A percentile compares a stretch with the other conserved stretches of the same genome.
These are phyloP conservation scores for Tetraodon nigroviridis DNA, from an alignment of 2,113 vertebrate genomes.

Conservation along the genomic window DNA sequence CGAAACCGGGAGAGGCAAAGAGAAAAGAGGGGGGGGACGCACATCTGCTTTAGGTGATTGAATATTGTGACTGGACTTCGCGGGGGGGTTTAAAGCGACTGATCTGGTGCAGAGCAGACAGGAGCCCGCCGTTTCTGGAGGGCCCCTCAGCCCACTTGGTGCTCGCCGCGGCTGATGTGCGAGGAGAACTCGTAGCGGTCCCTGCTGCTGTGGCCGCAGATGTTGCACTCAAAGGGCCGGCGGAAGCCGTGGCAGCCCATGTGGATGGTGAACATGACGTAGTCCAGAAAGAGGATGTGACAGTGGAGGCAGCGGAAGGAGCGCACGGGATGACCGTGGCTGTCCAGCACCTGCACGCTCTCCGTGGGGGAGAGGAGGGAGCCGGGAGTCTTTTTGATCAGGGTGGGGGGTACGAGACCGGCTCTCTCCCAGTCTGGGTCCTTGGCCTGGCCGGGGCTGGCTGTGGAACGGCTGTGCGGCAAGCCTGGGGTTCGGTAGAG, in stretches of 20 bases:
- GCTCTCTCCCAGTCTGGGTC: conserved; percentile 75
- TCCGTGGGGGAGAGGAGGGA: conserved; percentile 73
- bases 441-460: conserved; percentile 87
- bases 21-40: conserved; percentile 34
- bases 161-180: conserved; percentile 94
- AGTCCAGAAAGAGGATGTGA: conserved; percentile 94
- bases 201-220: conserved; percentile 94
- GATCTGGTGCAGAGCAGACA: conserved; percentile 77
- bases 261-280: conserved; percentile 99
- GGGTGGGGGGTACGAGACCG: conserved; percentile 31
- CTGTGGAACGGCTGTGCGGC: conserved; percentile 65
- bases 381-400: conserved; percentile 52
- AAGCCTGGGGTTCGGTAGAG: conserved; percentile 60
- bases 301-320: conserved; percentile 93
- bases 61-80: conserved; percentile 22
- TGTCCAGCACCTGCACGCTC: conserved; percentile 83
- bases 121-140: conserved; percentile 58
- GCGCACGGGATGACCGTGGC: conserved; percentile 82
- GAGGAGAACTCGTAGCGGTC: conserved; percentile 98
- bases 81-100: conserved; percentile 63
- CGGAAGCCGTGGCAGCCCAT: conserved; percentile 98
- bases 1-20: conserved; percentile 41
- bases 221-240: conserved; percentile 98
- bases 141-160: conserved; percentile 80
- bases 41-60: conserved; percentile 28